A percentile compares a stretch with the other conserved stretches of the same genome.
Conservation (phyloP, 2,797 vertebrate genomes). For the Petrocephalus schoutedeni region DNA sequence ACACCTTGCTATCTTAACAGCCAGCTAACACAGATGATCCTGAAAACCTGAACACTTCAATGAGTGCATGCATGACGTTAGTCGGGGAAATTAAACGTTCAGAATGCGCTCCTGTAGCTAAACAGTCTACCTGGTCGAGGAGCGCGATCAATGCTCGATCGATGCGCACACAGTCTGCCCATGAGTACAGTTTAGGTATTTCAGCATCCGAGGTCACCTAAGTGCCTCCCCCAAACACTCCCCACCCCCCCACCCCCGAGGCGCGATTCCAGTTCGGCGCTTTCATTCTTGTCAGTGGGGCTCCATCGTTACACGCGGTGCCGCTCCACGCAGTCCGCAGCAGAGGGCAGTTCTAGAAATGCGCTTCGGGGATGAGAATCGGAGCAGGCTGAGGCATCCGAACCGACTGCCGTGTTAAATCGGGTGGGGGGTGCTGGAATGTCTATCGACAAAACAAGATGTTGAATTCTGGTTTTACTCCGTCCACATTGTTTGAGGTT, state of each 20-base stretch:
- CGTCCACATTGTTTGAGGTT: neutral
- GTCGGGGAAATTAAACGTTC: neutral
- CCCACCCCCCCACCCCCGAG: neutral
- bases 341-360: neutral
- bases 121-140: conserved; percentile 14
- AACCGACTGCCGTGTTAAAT: neutral
- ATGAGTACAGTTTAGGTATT: conserved; percentile 8
- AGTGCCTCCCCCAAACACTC: neutral
- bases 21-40: neutral
- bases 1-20: neutral
- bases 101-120: neutral
- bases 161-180: neutral
- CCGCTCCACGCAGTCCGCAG: neutral
- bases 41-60: neutral
- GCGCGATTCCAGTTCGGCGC: neutral
- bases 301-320: neutral
- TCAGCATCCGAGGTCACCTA: conserved; percentile 19
- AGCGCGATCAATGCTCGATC: neutral
- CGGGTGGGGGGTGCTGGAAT: neutral
- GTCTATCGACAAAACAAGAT: neutral
- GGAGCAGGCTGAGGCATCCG: neutral
- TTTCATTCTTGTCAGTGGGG: neutral
- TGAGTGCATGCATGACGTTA: neutral
- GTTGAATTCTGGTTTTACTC: conserved; percentile 7
- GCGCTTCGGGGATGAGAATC: conserved; percentile 15